phyloP scores from a whole-genome alignment of 2,797 vertebrate genomes.

The Lepilemur septentrionalis region DNA sequence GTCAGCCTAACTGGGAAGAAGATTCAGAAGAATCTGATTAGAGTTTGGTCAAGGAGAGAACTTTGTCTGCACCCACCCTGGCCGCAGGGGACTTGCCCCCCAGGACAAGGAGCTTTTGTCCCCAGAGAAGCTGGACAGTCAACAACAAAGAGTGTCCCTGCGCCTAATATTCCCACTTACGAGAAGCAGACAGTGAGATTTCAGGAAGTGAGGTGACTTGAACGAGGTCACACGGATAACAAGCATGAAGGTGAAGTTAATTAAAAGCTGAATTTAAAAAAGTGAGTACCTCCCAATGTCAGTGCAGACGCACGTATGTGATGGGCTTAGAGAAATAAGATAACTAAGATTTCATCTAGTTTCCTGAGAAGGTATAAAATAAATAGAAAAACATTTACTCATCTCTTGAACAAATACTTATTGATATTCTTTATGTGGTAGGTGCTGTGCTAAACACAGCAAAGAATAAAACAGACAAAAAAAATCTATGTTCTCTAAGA shows the following conservation, averaged over 20 bases:
- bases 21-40: not conserved
- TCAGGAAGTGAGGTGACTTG: not conserved
- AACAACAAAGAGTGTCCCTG: not conserved
- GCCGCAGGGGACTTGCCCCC: accelerated
- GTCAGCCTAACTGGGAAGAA: not conserved
- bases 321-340: not conserved
- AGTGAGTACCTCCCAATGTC: not conserved
- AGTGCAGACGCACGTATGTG: not conserved
- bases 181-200: not conserved
- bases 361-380: not conserved
- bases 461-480: not conserved
- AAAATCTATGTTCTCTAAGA: not conserved
- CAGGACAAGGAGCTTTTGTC: not conserved
- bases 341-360: not conserved
- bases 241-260: not conserved
- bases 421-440: not conserved
- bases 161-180: not conserved
- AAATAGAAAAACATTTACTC: not conserved
- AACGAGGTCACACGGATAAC: too few species aligned
- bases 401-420: not conserved
- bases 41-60: not conserved
- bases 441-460: not conserved
- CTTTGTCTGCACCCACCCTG: too few species aligned
- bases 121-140: not conserved
- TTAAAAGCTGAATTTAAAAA: not conserved